Percentiles rank a stretch among this genome's conserved stretches.
Evolutionary conservation across 2,888 invertebrate genomes (phyloP).

Genomic region (Corbicula japonica): DNA sequence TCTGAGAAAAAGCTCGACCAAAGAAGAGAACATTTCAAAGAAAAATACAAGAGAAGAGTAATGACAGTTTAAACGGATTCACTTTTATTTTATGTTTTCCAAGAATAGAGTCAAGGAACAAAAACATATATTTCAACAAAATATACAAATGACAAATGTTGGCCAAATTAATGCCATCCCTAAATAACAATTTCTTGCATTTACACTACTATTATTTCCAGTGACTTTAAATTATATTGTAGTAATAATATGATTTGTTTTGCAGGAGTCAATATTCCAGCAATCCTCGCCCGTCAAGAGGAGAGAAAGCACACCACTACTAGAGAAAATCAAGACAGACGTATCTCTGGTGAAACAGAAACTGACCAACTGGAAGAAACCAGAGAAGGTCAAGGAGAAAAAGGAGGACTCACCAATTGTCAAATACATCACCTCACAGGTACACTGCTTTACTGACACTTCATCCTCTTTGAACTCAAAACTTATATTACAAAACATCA

Average conservation of each 20-base stretch:
- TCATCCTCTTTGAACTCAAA: neutral
- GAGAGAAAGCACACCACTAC: conserved; percentile 89
- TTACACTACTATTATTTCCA: neutral
- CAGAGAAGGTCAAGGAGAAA: conserved; percentile 87
- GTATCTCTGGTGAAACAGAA: conserved; percentile 83
- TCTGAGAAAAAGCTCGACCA: conserved; percentile 81
- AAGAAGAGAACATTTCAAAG: conserved; percentile 81
- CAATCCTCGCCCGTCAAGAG: conserved; percentile 91
- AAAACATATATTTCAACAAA: no score
- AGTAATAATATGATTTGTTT: conserved; percentile 34
- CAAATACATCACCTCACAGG: conserved; percentile 93
- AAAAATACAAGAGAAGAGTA: conserved; percentile 86
- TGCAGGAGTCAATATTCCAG: conserved; percentile 85
- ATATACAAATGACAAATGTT: no score
- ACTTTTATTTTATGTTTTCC: neutral
- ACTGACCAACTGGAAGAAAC: conserved; percentile 80
- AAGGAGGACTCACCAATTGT: conserved; percentile 89
- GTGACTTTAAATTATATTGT: no score
- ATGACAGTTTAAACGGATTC: conserved; percentile 9
- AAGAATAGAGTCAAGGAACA: neutral
- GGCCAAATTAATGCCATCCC: no score
- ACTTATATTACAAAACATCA: neutral
- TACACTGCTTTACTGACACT: conserved; percentile 64
- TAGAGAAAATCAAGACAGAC: conserved; percentile 85
- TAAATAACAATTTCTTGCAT: neutral